Evolutionary conservation across 2,113 vertebrate genomes (phyloP).

Genomic region (Sceloporus tristichus): DNA sequence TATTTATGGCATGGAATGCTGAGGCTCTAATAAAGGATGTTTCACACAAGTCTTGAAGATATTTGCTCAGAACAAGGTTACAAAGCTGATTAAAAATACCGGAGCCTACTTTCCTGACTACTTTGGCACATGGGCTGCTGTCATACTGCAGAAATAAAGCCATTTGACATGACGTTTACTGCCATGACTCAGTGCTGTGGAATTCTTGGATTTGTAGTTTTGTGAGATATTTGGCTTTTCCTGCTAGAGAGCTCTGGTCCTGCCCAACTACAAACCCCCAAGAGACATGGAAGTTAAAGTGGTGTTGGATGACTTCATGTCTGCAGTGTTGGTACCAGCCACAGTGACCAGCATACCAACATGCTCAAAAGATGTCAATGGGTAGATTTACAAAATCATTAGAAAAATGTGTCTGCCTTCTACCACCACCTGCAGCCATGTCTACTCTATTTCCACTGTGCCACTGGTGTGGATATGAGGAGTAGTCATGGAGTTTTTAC

Average conservation of each 20-base stretch:
- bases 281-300: too few species aligned
- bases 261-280: too few species aligned
- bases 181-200: too few species aligned
- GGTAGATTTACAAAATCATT: not conserved
- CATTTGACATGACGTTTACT: too few species aligned
- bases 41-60: not conserved
- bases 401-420: not conserved
- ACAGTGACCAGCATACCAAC: not conserved
- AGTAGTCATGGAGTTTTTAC: not conserved
- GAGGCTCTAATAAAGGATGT: fast-evolving
- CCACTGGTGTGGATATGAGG: not conserved
- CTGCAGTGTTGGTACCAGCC: too few species aligned
- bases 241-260: too few species aligned
- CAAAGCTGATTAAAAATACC: not conserved
- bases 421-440: too few species aligned
- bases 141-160: too few species aligned
- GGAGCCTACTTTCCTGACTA: not conserved
- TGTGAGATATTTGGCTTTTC: too few species aligned
- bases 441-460: not conserved
- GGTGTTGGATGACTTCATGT: too few species aligned
- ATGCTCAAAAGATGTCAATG: not conserved
- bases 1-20: not conserved
- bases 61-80: not conserved
- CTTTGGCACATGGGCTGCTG: not conserved
- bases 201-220: too few species aligned